phyloP scores from a whole-genome alignment of 2,797 vertebrate species.

The Gobionotothen gibberifrons region DNA sequence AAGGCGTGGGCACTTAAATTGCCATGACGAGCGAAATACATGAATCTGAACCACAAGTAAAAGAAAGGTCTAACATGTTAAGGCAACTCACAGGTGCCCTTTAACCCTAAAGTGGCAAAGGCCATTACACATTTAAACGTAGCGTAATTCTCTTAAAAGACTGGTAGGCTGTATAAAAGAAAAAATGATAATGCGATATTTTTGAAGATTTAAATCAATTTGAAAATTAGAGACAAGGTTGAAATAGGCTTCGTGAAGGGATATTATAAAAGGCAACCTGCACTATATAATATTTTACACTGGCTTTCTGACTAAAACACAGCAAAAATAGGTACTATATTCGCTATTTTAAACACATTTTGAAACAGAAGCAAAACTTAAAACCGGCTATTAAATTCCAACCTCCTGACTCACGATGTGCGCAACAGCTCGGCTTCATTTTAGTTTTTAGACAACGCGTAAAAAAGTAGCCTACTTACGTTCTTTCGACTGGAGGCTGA shows the following conservation, averaged over 20 bases:
- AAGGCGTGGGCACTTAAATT: constrained; percentile 69
- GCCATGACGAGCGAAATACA: constrained; percentile 66
- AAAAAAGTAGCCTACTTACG: constrained; percentile 75
- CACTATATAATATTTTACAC: not conserved
- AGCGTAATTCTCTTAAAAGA: not conserved
- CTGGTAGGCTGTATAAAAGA: not conserved
- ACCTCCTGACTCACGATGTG: constrained; percentile 62
- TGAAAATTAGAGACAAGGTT: not conserved
- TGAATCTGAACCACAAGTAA: constrained; percentile 41
- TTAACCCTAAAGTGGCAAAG: not conserved
- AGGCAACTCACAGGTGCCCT: constrained; percentile 56
- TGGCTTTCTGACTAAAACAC: not conserved
- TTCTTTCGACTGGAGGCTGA: constrained; percentile 81
- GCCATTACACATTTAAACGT: not conserved
- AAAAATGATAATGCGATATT: not conserved
- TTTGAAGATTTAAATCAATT: not conserved
- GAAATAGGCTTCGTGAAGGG: not conserved
- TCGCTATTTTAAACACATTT: not conserved
- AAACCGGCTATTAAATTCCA: constrained; percentile 47
- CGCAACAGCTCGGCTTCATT: constrained; percentile 5
- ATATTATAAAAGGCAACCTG: not conserved
- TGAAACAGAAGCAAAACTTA: constrained; percentile 18
- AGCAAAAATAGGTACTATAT: accelerated
- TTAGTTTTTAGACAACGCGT: not conserved
- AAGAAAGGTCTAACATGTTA: constrained; percentile 43